phyloP scores from a whole-genome alignment of 2,797 vertebrate species.

The Alfaro cultratus region DNA sequence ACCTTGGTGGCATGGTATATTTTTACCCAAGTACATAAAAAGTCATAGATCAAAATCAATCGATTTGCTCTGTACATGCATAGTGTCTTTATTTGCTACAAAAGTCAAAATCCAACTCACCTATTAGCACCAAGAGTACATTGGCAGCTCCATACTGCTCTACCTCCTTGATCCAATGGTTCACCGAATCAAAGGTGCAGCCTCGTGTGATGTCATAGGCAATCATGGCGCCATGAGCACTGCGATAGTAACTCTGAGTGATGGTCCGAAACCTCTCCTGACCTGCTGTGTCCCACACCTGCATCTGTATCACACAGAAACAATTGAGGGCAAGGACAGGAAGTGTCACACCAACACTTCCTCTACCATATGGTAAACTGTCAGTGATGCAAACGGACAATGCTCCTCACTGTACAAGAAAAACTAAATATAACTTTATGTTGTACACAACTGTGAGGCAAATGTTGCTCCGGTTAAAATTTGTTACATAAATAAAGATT shows the following conservation, averaged over 20 bases:
- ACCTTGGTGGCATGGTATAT: not conserved
- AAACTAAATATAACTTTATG: not conserved
- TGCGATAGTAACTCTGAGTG: slow-evolving; percentile 95
- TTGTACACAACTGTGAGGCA: not conserved
- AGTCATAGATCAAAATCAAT: not conserved
- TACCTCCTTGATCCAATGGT: slow-evolving; percentile 91
- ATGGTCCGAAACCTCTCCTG: slow-evolving; percentile 95
- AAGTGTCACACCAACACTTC: not conserved
- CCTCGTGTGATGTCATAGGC: slow-evolving; percentile 91
- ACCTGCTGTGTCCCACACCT: slow-evolving; percentile 95
- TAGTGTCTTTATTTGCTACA: not conserved
- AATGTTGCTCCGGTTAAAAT: not conserved
- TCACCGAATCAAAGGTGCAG: slow-evolving; percentile 89
- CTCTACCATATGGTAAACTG: not conserved
- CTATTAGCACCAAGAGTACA: slow-evolving; percentile 89
- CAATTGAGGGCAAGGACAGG: not conserved
- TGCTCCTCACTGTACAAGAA: not conserved
- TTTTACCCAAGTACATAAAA: not conserved
- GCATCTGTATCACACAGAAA: slow-evolving; percentile 81
- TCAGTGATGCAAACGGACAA: not conserved
- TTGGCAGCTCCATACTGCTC: slow-evolving; percentile 90
- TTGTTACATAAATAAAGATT: not conserved
- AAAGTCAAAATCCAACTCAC: slow-evolving; percentile 64
- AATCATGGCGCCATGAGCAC: slow-evolving; percentile 91
- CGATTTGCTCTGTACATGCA: not conserved